A percentile compares a stretch with the other conserved stretches of the same genome.
Evolutionary conservation across 2,888 invertebrate species (phyloP).

Genomic region (Dichetophora obliterata): DNA sequence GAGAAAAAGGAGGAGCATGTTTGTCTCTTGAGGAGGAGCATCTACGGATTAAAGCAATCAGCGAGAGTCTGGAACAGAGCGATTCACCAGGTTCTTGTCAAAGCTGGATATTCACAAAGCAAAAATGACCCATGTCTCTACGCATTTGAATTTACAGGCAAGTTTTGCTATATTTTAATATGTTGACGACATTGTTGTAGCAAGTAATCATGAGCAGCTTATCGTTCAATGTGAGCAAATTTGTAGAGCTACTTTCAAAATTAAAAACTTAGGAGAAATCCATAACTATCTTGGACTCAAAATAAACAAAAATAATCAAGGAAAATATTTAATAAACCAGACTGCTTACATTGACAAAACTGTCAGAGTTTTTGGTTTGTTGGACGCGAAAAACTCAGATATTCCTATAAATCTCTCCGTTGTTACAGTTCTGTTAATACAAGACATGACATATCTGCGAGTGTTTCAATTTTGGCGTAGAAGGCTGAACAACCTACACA

Average conservation of each 20-base stretch:
- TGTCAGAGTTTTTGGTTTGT: neutral
- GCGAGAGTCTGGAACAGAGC: neutral
- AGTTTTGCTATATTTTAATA: neutral
- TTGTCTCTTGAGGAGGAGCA: neutral
- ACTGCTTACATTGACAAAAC: no score
- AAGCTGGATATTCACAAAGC: neutral
- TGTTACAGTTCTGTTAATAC: neutral
- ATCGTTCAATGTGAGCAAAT: no score
- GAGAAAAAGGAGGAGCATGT: slow-evolving; percentile 20
- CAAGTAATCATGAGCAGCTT: neutral
- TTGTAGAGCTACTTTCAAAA: no score
- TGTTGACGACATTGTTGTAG: neutral
- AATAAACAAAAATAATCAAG: no score
- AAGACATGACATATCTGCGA: neutral
- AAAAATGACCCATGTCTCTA: neutral
- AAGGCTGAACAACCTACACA: neutral
- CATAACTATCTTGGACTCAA: no score
- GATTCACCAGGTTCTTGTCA: neutral
- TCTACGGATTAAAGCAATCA: neutral
- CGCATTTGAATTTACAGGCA: neutral
- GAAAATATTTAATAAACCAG: no score
- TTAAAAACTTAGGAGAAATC: no score
- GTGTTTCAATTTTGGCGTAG: neutral
- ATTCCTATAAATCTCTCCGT: neutral
- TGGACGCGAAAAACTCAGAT: neutral